These are phyloP conservation scores for Semicossyphus pulcher DNA, from an alignment of 2,113 vertebrate genomes.

Conservation along the genomic window DNA sequence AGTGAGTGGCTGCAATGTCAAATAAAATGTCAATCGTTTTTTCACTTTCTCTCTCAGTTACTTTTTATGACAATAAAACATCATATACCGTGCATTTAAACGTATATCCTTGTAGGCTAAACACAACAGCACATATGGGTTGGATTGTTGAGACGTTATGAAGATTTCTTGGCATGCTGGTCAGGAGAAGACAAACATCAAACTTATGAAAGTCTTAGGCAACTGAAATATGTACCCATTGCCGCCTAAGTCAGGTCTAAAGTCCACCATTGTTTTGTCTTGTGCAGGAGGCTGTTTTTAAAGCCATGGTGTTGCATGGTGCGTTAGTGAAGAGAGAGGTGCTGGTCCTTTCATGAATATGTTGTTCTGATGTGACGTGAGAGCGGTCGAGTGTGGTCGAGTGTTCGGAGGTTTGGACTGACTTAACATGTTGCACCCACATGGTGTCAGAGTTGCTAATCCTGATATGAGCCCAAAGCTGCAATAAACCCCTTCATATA, in stretches of 20 bases:
- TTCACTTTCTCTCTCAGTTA: neutral
- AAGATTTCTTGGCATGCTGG: neutral
- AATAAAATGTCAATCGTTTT: slow-evolving; percentile 7
- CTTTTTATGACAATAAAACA: neutral
- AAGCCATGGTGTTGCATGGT: neutral
- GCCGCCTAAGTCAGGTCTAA: neutral
- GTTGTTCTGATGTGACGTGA: slow-evolving; percentile 9
- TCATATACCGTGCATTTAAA: neutral
- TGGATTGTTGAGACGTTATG: neutral
- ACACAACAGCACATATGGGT: slow-evolving; percentile 3
- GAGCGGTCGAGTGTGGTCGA: neutral
- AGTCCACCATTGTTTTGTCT: slow-evolving; percentile 42
- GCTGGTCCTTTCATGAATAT: neutral
- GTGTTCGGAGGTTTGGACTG: neutral
- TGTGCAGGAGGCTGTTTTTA: neutral
- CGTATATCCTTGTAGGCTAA: slow-evolving; percentile 10
- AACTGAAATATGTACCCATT: slow-evolving; percentile 12
- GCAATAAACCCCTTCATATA: slow-evolving; percentile 30
- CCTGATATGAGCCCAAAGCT: slow-evolving; percentile 24
- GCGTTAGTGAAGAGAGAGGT: neutral
- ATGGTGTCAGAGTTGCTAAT: slow-evolving; percentile 37
- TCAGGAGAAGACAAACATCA: neutral
- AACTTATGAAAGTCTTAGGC: slow-evolving; percentile 17
- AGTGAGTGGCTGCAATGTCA: neutral
- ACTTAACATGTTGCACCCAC: slow-evolving; percentile 23